Percentiles rank a stretch among this genome's conserved stretches.
These are phyloP conservation scores for Triplophysa yarkandensis DNA, from an alignment of 2,797 vertebrate genomes.

Conservation along the genomic window DNA sequence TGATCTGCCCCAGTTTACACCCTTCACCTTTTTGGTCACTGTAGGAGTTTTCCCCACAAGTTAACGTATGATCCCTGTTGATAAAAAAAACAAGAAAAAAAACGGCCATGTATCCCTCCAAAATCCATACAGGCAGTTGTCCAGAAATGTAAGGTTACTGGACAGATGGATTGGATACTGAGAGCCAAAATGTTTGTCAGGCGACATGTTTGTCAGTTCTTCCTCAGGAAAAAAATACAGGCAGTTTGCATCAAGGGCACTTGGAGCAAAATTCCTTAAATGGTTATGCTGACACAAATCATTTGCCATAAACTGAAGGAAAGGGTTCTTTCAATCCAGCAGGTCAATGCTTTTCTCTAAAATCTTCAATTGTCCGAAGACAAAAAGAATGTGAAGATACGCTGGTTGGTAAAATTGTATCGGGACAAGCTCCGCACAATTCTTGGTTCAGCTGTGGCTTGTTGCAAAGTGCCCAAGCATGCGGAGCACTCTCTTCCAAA, in stretches of 20 bases:
- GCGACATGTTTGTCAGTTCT: slow-evolving; percentile 10
- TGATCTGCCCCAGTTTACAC: slow-evolving; percentile 16
- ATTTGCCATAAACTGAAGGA: slow-evolving; percentile 6
- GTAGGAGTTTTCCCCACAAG: slow-evolving; percentile 22
- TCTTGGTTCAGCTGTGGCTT: slow-evolving; percentile 1
- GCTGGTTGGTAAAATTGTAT: slow-evolving; percentile 39
- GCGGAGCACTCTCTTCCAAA: slow-evolving; percentile 16
- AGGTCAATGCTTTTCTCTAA: neutral
- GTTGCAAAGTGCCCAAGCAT: slow-evolving; percentile 9
- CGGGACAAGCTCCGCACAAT: neutral
- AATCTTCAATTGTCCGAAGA: slow-evolving; percentile 31
- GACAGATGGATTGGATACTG: slow-evolving; percentile 1
- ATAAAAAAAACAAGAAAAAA: slow-evolving; percentile 17
- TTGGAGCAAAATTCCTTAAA: slow-evolving; percentile 33
- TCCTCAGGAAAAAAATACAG: slow-evolving; percentile 1
- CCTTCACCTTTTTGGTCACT: slow-evolving; percentile 33
- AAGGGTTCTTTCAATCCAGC: slow-evolving; percentile 1
- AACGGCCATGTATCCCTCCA: neutral
- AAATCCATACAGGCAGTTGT: slow-evolving; percentile 37
- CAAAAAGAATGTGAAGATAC: slow-evolving; percentile 30
- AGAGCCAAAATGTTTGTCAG: slow-evolving; percentile 35
- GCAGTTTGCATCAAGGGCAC: slow-evolving; percentile 40
- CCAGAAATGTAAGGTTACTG: slow-evolving; percentile 29
- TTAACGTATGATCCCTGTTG: slow-evolving; percentile 36
- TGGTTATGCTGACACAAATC: neutral